A percentile compares a stretch with the other conserved stretches of the same genome.
These are phyloP conservation scores for Potorous gilbertii DNA, from an alignment of 2,797 vertebrate species.

Conservation along the genomic window DNA sequence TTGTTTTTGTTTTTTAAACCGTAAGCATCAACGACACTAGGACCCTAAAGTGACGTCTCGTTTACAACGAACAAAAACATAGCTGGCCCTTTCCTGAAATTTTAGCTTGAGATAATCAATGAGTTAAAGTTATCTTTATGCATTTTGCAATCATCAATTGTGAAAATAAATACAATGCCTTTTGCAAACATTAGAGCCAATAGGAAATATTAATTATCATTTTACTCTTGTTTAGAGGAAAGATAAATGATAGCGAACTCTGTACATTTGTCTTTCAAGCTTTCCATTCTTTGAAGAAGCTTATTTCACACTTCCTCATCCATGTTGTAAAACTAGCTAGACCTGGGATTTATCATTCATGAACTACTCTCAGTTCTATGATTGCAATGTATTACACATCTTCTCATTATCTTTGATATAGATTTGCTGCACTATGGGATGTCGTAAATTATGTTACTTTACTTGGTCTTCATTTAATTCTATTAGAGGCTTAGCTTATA, in stretches of 20 bases:
- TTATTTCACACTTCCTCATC: neutral
- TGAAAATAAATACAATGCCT: neutral
- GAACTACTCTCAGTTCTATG: constrained; percentile 32
- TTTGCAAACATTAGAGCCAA: neutral
- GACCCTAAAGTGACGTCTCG: neutral
- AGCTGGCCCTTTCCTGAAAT: neutral
- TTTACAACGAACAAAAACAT: neutral
- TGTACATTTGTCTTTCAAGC: constrained; percentile 34
- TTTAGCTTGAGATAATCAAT: neutral
- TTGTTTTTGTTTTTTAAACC: neutral
- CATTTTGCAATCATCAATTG: neutral
- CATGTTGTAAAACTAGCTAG: constrained; percentile 32
- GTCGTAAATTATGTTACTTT: constrained; percentile 63
- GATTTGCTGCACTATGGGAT: constrained; percentile 59
- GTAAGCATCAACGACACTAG: rapidly evolving
- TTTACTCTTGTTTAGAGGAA: neutral
- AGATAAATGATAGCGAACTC: constrained; percentile 6
- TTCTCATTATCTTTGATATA: constrained; percentile 56
- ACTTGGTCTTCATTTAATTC: constrained; percentile 65
- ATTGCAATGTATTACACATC: constrained; percentile 18
- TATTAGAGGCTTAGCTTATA: constrained; percentile 65
- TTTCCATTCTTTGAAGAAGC: constrained; percentile 29
- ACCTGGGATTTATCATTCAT: constrained; percentile 54
- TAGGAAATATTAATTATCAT: neutral
- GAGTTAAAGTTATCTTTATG: neutral